Percentiles rank a stretch among this genome's conserved stretches.
Conservation (phyloP, 2,113 vertebrate genomes). For the Oncorhynchus keta region DNA sequence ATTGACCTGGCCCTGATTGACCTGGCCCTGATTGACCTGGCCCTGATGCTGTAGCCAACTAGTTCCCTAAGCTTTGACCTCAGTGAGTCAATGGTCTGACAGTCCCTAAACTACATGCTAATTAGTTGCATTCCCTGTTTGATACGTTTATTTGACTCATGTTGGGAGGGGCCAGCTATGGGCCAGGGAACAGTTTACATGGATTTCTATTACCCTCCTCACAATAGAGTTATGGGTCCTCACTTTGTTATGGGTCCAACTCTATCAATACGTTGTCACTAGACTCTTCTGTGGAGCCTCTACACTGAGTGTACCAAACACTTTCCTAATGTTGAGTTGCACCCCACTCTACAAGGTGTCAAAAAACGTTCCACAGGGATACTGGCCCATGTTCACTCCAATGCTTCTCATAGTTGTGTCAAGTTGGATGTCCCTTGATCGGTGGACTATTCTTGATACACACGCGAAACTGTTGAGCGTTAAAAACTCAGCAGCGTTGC, state of each 20-base stretch:
- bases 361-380: no score
- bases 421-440: no score
- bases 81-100: slow-evolving; percentile 20
- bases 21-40: slow-evolving; percentile 5
- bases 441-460: no score
- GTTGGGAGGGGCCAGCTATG: neutral
- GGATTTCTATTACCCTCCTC: no score
- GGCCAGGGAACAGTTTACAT: neutral
- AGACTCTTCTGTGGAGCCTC: neutral
- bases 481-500: no score
- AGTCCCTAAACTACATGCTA: slow-evolving; percentile 22
- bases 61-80: slow-evolving; percentile 5
- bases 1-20: slow-evolving; percentile 16
- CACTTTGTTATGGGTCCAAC: neutral
- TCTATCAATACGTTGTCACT: neutral
- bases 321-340: no score
- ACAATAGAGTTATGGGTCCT: neutral
- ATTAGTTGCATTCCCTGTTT: slow-evolving; percentile 5
- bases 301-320: no score
- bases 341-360: no score
- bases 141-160: slow-evolving; percentile 3
- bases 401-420: no score
- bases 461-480: no score
- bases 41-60: neutral
- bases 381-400: no score